Evolutionary conservation across 2,888 invertebrate species (phyloP).

Genomic region (Mycalesis mineus): DNA sequence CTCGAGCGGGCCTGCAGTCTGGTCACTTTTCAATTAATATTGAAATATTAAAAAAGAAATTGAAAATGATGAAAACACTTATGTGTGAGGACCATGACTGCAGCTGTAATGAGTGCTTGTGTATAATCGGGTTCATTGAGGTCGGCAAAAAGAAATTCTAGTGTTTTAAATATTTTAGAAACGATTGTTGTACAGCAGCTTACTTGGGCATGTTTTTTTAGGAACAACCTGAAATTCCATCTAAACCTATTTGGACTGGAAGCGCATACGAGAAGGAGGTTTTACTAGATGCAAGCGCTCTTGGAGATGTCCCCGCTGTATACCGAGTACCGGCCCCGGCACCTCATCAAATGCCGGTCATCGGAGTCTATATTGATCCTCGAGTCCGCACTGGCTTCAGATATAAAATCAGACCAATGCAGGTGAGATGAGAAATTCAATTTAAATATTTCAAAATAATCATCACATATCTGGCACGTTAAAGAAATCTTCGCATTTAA

Average conservation of each 20-base stretch:
- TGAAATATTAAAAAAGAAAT: constrained; percentile 4
- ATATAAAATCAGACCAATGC: constrained; percentile 84
- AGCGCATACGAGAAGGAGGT: constrained; percentile 54
- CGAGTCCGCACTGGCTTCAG: constrained; percentile 85
- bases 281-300: constrained; percentile 76
- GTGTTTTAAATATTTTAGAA: neutral
- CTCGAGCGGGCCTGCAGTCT: constrained; percentile 14
- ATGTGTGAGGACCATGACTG: constrained; percentile 27
- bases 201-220: constrained; percentile 33
- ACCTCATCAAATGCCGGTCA: constrained; percentile 81
- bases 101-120: constrained; percentile 23
- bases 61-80: constrained; percentile 28
- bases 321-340: constrained; percentile 80
- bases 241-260: constrained; percentile 53
- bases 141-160: constrained; percentile 10
- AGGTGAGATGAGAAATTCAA: constrained; percentile 67
- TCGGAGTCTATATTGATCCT: constrained; percentile 85
- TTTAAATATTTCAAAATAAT: constrained; percentile 27
- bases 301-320: constrained; percentile 82
- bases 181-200: too few relatives aligned
- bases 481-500: constrained; percentile 51
- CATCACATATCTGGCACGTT: constrained; percentile 43
- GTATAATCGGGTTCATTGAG: constrained; percentile 18
- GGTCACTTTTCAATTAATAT: constrained; percentile 20
- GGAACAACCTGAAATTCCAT: constrained; percentile 55